phyloP scores from a whole-genome alignment of 2,888 invertebrate genomes.

The Plutella xylostella region DNA sequence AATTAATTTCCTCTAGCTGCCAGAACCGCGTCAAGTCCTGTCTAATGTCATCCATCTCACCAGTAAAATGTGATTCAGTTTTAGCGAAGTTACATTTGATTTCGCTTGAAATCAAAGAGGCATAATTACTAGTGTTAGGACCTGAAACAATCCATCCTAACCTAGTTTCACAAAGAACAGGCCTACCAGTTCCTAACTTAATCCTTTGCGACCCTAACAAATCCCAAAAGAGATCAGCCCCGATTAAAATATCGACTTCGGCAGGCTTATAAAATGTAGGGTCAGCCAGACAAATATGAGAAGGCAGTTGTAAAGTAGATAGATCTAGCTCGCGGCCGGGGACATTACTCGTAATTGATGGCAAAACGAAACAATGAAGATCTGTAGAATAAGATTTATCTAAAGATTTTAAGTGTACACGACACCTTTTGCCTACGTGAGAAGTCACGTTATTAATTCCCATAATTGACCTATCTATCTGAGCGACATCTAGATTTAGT shows the following conservation, averaged over 20 bases:
- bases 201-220: background rate
- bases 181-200: background rate
- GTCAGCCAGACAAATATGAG: slow-evolving; percentile 4
- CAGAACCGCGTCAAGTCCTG: too few species aligned
- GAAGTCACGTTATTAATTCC: background rate
- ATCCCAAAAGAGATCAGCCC: background rate
- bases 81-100: background rate
- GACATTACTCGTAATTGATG: background rate
- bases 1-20: background rate
- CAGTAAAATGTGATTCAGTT: background rate
- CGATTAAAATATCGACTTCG: background rate
- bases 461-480: background rate
- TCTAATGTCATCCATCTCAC: too few species aligned
- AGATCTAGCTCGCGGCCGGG: background rate
- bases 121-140: background rate
- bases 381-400: background rate
- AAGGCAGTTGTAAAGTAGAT: background rate
- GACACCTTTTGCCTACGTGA: background rate
- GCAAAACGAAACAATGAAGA: background rate
- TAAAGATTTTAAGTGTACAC: too few species aligned
- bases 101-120: background rate
- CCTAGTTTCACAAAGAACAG: background rate
- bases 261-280: background rate
- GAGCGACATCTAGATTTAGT: background rate
- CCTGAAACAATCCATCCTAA: background rate